Conservation (phyloP, 2,888 invertebrate genomes). For the Harpagoxenus sublaevis region DNA sequence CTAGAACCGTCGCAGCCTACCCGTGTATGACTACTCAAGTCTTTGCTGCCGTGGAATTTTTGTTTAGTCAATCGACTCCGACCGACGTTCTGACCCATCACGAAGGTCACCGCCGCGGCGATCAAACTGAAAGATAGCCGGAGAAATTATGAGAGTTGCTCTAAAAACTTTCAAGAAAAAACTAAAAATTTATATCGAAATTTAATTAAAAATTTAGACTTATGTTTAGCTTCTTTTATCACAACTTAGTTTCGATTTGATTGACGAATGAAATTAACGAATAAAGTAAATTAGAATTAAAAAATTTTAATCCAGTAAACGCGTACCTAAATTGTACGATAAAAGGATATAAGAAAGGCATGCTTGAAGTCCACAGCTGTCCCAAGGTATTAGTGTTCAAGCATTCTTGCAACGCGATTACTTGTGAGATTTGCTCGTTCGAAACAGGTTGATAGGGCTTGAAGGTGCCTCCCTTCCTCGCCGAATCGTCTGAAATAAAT, state of each 20-base stretch:
- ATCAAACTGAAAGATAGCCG: constrained; percentile 84
- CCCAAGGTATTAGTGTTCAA: constrained; percentile 87
- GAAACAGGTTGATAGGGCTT: constrained; percentile 85
- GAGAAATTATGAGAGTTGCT: not conserved
- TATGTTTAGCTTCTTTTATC: not conserved
- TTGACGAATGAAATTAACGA: not conserved
- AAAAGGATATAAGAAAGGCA: constrained; percentile 88
- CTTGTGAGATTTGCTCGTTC: constrained; percentile 86
- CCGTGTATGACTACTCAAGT: constrained; percentile 77
- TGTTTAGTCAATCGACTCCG: constrained; percentile 82
- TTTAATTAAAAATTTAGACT: not conserved
- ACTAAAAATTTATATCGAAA: not conserved
- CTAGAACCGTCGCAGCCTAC: constrained; percentile 87
- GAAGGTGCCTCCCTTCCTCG: constrained; percentile 38
- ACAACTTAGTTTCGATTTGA: not conserved
- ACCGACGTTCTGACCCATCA: constrained; percentile 88
- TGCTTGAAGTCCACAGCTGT: constrained; percentile 87
- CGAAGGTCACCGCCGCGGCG: constrained; percentile 88
- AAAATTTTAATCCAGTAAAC: not conserved
- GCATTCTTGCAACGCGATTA: constrained; percentile 87
- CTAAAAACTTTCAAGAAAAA: too few relatives aligned
- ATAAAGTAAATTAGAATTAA: not conserved
- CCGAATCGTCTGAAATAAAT: constrained; percentile 50
- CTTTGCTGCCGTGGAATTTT: constrained; percentile 83
- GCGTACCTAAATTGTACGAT: constrained; percentile 87